Conservation (phyloP, 1,140 invertebrate genomes). For the Ruditapes philippinarum region DNA sequence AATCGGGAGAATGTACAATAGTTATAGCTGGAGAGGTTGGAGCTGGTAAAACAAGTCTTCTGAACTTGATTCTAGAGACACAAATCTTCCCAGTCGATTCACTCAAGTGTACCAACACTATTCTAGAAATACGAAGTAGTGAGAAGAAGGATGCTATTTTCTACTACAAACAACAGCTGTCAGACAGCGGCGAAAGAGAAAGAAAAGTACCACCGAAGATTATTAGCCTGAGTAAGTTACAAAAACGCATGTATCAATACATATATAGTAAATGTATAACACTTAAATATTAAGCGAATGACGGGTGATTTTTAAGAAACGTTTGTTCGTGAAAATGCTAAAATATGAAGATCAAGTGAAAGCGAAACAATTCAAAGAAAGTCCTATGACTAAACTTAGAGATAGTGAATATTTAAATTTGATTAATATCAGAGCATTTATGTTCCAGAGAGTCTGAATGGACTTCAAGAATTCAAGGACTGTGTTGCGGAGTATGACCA, state of each 20-base stretch:
- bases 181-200: constrained; percentile 37
- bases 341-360: too few relatives aligned
- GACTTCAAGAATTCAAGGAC: constrained; percentile 59
- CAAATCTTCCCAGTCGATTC: constrained; percentile 33
- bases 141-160: constrained; percentile 34
- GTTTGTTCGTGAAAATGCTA: too few relatives aligned
- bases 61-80: constrained; percentile 19
- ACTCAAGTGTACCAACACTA: constrained; percentile 47
- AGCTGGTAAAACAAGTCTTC: constrained; percentile 36
- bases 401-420: too few relatives aligned
- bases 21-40: constrained; percentile 47
- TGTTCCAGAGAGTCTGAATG: constrained; percentile 7
- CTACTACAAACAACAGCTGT: constrained; percentile 5
- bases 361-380: too few relatives aligned
- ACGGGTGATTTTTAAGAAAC: too few relatives aligned
- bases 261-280: too few relatives aligned
- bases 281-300: too few relatives aligned
- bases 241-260: too few relatives aligned
- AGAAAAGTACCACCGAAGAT: neutral
- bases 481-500: constrained; percentile 53
- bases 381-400: too few relatives aligned
- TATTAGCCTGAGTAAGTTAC: constrained; percentile 39
- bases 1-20: constrained; percentile 39
- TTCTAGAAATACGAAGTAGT: constrained; percentile 50
- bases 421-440: too few relatives aligned